A percentile compares a stretch with the other conserved stretches of the same genome.
These are phyloP conservation scores for Agrilus mali DNA, from an alignment of 2,888 invertebrate species.

Conservation along the genomic window DNA sequence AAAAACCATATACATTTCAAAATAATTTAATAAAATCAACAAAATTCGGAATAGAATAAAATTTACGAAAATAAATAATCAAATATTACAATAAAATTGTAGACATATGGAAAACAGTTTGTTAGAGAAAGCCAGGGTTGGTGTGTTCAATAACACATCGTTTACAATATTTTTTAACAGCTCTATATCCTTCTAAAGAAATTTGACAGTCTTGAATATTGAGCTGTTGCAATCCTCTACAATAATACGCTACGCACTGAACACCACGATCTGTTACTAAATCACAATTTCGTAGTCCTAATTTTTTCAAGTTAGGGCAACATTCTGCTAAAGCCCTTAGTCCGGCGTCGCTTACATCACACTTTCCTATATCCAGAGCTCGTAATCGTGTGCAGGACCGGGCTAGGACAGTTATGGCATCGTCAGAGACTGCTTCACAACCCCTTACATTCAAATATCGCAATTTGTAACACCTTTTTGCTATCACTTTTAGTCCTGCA, in stretches of 20 bases:
- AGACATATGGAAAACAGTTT: conserved; percentile 1
- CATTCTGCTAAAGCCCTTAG: conserved; percentile 75
- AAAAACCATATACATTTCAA: no score
- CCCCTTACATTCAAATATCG: conserved; percentile 84
- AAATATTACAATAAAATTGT: neutral
- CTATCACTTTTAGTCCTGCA: conserved; percentile 77
- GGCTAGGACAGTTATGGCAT: conserved; percentile 76
- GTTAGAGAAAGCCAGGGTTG: conserved; percentile 81
- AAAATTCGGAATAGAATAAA: no score
- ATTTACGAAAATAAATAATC: no score
- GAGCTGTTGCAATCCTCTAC: conserved; percentile 76
- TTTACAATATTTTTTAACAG: conserved; percentile 86
- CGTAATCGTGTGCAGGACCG: conserved; percentile 74
- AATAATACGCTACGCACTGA: conserved; percentile 80
- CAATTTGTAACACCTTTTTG: conserved; percentile 76
- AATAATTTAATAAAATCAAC: no score
- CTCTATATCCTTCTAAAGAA: conserved; percentile 76
- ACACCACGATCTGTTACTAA: conserved; percentile 80
- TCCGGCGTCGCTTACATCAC: conserved; percentile 85
- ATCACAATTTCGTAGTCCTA: conserved; percentile 84
- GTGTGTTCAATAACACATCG: conserved; percentile 90
- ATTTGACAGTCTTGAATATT: conserved; percentile 91
- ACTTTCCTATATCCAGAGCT: conserved; percentile 84
- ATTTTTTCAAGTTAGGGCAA: conserved; percentile 80
- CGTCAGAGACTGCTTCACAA: conserved; percentile 89